Conservation (phyloP, 2,113 vertebrate species). For the Neotoma lepida region DNA sequence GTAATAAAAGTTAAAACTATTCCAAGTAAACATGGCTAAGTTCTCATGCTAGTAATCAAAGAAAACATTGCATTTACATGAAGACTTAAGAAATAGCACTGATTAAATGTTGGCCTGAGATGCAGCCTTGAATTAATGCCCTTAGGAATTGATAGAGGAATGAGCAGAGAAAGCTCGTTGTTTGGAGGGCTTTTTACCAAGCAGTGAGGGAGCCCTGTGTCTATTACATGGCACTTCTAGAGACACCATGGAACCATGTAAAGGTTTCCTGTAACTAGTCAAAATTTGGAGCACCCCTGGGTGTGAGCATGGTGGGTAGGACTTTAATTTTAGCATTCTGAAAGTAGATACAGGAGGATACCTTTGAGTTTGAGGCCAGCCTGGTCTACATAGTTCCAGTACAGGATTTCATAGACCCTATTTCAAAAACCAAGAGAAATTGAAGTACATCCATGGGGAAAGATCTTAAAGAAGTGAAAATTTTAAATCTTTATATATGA, state of each 20-base stretch:
- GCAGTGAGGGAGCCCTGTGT: background rate
- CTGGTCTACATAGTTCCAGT: background rate
- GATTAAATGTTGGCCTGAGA: background rate
- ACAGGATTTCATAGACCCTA: background rate
- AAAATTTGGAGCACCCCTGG: background rate
- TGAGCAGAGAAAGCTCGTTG: background rate
- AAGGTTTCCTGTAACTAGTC: background rate
- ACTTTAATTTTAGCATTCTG: background rate
- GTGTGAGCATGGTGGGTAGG: background rate
- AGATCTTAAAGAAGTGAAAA: background rate
- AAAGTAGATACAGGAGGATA: background rate
- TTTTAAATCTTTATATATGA: background rate
- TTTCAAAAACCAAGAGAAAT: background rate
- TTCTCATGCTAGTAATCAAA: background rate
- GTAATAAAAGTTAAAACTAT: background rate
- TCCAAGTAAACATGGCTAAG: background rate
- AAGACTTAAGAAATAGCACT: background rate
- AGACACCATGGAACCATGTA: background rate
- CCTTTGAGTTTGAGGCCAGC: background rate
- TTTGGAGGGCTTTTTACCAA: background rate
- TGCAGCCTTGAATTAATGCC: background rate
- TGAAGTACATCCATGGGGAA: background rate
- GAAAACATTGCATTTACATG: background rate
- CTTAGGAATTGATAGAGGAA: background rate
- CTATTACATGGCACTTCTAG: background rate